phyloP scores from a whole-genome alignment of 1,140 invertebrate genomes.

The Teleogryllus occipitalis region DNA sequence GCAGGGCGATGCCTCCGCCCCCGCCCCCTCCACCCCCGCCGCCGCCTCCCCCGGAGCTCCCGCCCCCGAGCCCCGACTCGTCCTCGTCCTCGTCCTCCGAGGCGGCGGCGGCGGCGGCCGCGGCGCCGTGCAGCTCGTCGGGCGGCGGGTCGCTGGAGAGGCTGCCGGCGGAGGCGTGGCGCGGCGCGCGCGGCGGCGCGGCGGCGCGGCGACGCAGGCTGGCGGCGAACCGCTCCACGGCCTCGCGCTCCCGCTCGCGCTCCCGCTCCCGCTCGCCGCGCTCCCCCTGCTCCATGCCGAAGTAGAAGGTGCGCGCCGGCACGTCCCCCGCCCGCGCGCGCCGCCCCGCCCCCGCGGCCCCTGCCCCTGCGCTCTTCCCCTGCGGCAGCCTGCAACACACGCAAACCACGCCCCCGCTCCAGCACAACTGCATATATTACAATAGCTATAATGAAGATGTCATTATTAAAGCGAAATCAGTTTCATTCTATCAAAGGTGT shows the following conservation, averaged over 20 bases:
- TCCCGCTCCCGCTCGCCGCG: no score
- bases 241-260: no score
- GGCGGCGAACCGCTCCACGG: constrained; percentile 38
- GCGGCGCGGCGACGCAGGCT: constrained; percentile 23
- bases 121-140: neutral
- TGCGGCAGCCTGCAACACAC: no score
- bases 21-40: constrained; percentile 11
- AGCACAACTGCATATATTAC: no score
- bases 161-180: constrained; percentile 11
- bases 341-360: neutral
- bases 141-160: constrained; percentile 15
- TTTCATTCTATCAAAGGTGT: no score
- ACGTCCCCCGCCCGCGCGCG: constrained; percentile 25
- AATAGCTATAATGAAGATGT: no score
- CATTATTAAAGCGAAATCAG: no score
- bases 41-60: constrained; percentile 8
- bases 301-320: constrained; percentile 64
- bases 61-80: neutral
- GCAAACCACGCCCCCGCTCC: no score
- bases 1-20: constrained; percentile 52
- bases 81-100: no score
- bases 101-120: no score
- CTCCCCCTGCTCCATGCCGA: constrained; percentile 52
- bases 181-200: neutral
- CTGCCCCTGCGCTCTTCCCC: neutral